A percentile compares a stretch with the other conserved stretches of the same genome.
phyloP scores from a whole-genome alignment of 2,113 vertebrate species.

The Jaculus jaculus region DNA sequence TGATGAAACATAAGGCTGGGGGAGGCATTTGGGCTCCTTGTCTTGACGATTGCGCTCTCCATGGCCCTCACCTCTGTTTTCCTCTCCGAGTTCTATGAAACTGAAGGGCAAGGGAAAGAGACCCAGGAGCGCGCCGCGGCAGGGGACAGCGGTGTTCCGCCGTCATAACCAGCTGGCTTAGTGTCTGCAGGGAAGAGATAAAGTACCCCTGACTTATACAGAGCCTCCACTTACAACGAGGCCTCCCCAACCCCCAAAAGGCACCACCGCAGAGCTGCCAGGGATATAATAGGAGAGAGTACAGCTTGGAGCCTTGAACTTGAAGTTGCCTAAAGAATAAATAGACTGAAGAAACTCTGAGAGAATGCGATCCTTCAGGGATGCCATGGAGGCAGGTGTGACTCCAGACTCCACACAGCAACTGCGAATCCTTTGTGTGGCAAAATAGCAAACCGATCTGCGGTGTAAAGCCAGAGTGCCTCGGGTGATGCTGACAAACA shows the following conservation, averaged over 20 bases:
- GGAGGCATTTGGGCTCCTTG: not conserved
- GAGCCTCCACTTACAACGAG: not conserved
- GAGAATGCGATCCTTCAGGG: not conserved
- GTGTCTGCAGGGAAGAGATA: not conserved
- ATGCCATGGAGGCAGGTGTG: not conserved
- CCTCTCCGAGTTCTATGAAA: not conserved
- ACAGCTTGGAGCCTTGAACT: not conserved
- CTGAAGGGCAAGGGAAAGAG: not conserved
- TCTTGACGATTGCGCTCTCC: not conserved
- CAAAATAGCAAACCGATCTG: conserved; percentile 2
- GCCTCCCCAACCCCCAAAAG: not conserved
- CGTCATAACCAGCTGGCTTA: not conserved
- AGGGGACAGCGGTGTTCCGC: not conserved
- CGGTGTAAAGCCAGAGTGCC: not conserved
- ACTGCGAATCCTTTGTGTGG: not conserved
- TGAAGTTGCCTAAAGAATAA: conserved; percentile 33
- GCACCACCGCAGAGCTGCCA: not conserved
- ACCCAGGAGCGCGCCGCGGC: not conserved
- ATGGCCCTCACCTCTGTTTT: not conserved
- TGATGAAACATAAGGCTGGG: not conserved
- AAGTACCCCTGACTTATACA: not conserved
- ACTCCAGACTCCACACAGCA: not conserved
- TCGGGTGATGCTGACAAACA: not conserved
- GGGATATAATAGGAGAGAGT: not conserved
- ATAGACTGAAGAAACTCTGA: not conserved